Conservation (phyloP, 1,140 invertebrate species). For the Scaptomyza montana region DNA sequence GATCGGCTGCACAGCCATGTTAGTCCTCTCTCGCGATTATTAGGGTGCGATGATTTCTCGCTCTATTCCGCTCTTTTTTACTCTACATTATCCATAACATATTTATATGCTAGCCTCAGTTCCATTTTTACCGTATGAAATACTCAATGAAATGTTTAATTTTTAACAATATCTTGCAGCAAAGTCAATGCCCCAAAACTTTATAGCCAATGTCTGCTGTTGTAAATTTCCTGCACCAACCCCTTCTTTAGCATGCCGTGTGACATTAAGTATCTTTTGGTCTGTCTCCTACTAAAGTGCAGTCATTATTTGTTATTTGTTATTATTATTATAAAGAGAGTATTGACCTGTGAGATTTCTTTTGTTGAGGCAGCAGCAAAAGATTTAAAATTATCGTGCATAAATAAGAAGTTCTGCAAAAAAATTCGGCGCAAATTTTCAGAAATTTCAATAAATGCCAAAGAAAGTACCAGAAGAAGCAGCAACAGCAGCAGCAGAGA, state of each 20-base stretch:
- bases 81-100: too few species aligned
- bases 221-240: background rate
- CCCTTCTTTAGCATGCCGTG: background rate
- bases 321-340: constrained; percentile 21
- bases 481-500: constrained; percentile 1
- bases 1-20: too few species aligned
- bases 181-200: constrained; percentile 31
- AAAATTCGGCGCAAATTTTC: constrained; percentile 56
- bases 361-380: constrained; percentile 31
- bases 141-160: background rate
- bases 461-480: constrained; percentile 17
- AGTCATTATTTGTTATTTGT: constrained; percentile 34
- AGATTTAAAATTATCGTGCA: constrained; percentile 50
- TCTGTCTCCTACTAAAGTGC: constrained; percentile 18
- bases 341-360: constrained; percentile 60
- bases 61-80: too few species aligned
- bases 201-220: constrained; percentile 19
- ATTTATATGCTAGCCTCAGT: too few species aligned
- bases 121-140: background rate
- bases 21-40: too few species aligned
- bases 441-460: constrained; percentile 49
- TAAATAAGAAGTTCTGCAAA: constrained; percentile 52
- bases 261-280: constrained; percentile 4
- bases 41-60: too few species aligned
- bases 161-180: background rate